These are phyloP conservation scores for Pseudeuparius sepicola DNA, from an alignment of 2,888 invertebrate genomes.

Conservation along the genomic window DNA sequence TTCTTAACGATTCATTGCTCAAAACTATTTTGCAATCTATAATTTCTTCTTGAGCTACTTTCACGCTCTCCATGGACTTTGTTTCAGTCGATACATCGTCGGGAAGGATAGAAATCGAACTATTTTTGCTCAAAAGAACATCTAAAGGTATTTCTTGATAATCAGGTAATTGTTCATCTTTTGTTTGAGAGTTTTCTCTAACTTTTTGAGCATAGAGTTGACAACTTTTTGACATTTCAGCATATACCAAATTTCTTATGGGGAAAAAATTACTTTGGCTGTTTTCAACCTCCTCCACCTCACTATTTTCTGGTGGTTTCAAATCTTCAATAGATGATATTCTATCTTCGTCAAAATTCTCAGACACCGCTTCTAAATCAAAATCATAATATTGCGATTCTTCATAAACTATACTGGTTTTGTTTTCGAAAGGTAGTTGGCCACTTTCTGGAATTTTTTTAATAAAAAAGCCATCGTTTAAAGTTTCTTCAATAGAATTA, in stretches of 20 bases:
- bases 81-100: conserved; percentile 4
- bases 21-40: conserved; percentile 13
- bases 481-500: too few species aligned
- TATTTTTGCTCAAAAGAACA: conserved; percentile 17
- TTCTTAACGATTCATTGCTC: conserved; percentile 11
- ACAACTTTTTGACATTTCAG: conserved; percentile 21
- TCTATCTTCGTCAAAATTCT: too few species aligned
- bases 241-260: too few species aligned
- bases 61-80: background rate
- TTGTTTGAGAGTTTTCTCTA: conserved; percentile 14
- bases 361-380: too few species aligned
- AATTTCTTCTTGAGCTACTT: conserved; percentile 1
- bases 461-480: too few species aligned
- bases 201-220: conserved; percentile 22
- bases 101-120: conserved; percentile 1
- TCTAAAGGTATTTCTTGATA: conserved; percentile 22
- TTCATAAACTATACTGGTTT: too few species aligned
- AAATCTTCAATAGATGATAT: too few species aligned
- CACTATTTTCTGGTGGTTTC: background rate
- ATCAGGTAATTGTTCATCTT: conserved; percentile 8
- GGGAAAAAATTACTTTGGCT: too few species aligned
- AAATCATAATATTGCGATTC: too few species aligned
- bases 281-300: conserved; percentile 2
- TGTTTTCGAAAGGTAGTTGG: too few species aligned
- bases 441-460: too few species aligned